Evolutionary conservation across 2,888 invertebrate genomes (phyloP).

Genomic region (Drosophila paracracens): DNA sequence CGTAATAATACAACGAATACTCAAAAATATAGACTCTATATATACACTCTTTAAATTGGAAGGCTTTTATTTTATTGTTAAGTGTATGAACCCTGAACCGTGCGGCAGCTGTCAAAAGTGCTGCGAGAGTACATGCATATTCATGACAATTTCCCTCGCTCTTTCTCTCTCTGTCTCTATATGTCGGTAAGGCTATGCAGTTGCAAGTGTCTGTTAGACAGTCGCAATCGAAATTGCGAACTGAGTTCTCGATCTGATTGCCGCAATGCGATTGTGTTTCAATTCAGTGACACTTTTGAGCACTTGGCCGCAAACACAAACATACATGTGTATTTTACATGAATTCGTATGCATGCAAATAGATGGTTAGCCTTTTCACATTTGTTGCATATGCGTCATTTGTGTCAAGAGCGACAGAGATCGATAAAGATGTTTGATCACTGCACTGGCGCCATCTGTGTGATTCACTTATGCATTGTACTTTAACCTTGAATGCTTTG

Average conservation of each 20-base stretch:
- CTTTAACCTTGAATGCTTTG: background rate
- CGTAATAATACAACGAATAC: background rate
- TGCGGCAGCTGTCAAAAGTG: conserved; percentile 43
- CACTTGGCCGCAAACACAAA: conserved; percentile 5
- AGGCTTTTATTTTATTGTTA: background rate
- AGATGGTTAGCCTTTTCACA: conserved; percentile 28
- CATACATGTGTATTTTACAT: background rate
- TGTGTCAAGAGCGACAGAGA: conserved; percentile 11
- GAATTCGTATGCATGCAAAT: background rate
- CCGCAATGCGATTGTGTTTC: conserved; percentile 58
- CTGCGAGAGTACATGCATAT: conserved; percentile 36
- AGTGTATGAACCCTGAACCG: conserved; percentile 35
- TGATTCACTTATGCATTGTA: background rate
- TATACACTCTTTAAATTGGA: background rate
- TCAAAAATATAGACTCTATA: background rate
- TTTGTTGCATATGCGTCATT: conserved; percentile 49
- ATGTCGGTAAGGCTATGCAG: conserved; percentile 18
- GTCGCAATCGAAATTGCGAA: conserved; percentile 61
- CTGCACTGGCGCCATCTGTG: conserved; percentile 22
- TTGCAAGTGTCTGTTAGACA: conserved; percentile 53
- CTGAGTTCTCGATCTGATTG: conserved; percentile 59
- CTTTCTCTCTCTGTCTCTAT: background rate
- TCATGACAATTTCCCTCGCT: conserved; percentile 22
- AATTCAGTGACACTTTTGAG: conserved; percentile 59
- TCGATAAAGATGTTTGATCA: conserved; percentile 23